Base-by-base conservation (phyloP, 2,797 vertebrate genomes). In the Morus bassanus region DNA sequence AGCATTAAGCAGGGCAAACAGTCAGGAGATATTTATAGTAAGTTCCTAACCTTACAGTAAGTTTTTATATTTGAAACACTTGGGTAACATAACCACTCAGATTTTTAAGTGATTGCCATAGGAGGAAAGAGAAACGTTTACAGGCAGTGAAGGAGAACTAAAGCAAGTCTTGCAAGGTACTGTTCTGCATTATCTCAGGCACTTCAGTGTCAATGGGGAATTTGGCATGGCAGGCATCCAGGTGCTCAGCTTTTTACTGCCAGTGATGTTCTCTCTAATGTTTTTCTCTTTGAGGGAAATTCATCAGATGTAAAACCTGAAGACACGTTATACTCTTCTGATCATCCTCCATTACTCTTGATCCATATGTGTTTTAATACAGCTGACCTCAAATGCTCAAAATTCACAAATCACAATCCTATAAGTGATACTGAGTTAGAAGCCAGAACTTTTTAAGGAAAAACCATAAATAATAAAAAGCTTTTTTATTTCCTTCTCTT, bases 71-170 rank as follows among this genome's bases (percentile, higher is more conserved):
- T 69, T 89, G 57, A 95, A 91, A 56, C 64, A 54, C 61, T 79
- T 54, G 72, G 68, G 61, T 91, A 72, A 74, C 56, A 72, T 13
- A 89, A 77, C 31, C 45, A 68, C 78, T 93, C 64, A 80, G 78
- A 53, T 88, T 91, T 92, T 91, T 68, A 93, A 95, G 88, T 85
- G 45, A 48, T 92, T 93, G 50, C 72, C 33, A 48, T 72, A 81
- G 46, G 10, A 95, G 31, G 65, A 84, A 95, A 94, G 54, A 78
- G 92, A 95, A 95, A 89, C 69, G 83, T 93, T 96, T 93, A 75
- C 39, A 80, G 13, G 61, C 78, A 56, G 45, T 3, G 21, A 87
- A 92, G 78, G 54, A 93, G 84, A 95, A 65, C 50, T 93, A 68
- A 92, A 85, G n/a, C 22, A 70, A 91, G 28, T 59, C 89, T 88